These are phyloP conservation scores for Enteromius thamalakanensis DNA, from an alignment of 2,797 vertebrate genomes.

Conservation along the genomic window DNA sequence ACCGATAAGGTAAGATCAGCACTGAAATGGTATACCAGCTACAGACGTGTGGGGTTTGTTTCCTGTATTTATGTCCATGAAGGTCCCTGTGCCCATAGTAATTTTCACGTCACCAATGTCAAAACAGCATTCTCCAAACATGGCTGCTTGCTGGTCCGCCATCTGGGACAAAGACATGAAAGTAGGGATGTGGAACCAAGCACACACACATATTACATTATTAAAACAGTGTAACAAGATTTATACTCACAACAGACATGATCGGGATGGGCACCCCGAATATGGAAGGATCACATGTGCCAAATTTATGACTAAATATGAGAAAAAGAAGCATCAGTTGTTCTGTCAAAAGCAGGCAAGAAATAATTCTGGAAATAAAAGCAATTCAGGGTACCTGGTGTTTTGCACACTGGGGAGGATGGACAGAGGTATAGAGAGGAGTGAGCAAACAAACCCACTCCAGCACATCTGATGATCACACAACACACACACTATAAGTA, in stretches of 20 bases:
- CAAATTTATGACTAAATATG: conserved; percentile 85
- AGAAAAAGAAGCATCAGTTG: conserved; percentile 25
- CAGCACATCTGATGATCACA: conserved; percentile 86
- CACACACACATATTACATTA: neutral
- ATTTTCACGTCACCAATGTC: conserved; percentile 90
- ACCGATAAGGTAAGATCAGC: neutral
- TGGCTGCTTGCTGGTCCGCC: conserved; percentile 95
- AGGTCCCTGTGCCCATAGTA: conserved; percentile 96
- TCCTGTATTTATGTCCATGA: conserved; percentile 94
- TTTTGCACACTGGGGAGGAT: conserved; percentile 88
- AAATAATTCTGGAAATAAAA: conserved; percentile 18
- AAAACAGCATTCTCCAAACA: conserved; percentile 98
- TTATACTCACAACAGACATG: conserved; percentile 87
- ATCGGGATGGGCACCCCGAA: conserved; percentile 89
- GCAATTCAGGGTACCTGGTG: conserved; percentile 78
- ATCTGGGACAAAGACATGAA: conserved; percentile 74
- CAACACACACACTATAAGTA: conserved; percentile 28
- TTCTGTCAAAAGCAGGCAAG: neutral
- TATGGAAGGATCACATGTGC: conserved; percentile 84
- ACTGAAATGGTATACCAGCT: conserved; percentile 70
- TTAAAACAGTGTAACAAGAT: neutral
- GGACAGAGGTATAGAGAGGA: conserved; percentile 88
- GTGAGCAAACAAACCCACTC: conserved; percentile 81
- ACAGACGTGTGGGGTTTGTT: conserved; percentile 80
- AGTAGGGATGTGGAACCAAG: neutral